These are phyloP conservation scores for Cichlasoma orientale DNA, from an alignment of 2,797 vertebrate species.

Conservation along the genomic window DNA sequence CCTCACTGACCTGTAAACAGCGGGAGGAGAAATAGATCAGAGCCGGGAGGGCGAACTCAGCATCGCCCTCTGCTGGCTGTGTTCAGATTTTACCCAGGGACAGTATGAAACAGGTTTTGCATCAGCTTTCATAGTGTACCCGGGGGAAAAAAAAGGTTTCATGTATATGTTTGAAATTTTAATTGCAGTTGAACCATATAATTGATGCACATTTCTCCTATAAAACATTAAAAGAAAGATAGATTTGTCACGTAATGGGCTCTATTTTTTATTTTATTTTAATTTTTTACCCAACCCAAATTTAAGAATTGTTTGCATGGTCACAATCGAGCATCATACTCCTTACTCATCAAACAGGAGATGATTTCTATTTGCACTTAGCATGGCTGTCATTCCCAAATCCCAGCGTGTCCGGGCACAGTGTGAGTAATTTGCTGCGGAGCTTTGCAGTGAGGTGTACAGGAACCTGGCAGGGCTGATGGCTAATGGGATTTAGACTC, in stretches of 20 bases:
- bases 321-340: slow-evolving; percentile 53
- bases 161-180: slow-evolving; percentile 1
- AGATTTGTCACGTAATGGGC: not conserved
- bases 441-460: slow-evolving; percentile 80
- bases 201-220: slow-evolving; percentile 14
- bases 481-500: slow-evolving; percentile 84
- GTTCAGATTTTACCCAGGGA: not conserved
- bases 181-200: not conserved
- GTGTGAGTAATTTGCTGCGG: slow-evolving; percentile 79
- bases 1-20: slow-evolving; percentile 10
- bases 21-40: not conserved
- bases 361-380: slow-evolving; percentile 81
- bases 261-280: not conserved
- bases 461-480: slow-evolving; percentile 76
- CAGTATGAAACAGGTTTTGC: not conserved
- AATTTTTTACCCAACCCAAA: slow-evolving; percentile 30
- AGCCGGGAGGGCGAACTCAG: slow-evolving; percentile 15
- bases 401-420: slow-evolving; percentile 71
- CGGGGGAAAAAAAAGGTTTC: not conserved
- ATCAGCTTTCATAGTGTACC: not conserved
- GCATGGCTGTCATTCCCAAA: slow-evolving; percentile 78
- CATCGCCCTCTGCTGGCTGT: slow-evolving; percentile 70
- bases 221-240: slow-evolving; percentile 1
- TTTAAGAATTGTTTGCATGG: slow-evolving; percentile 42
- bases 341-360: slow-evolving; percentile 67